Evolutionary conservation across 2,888 invertebrate species (phyloP).

Genomic region (Tryphoninae sp.): DNA sequence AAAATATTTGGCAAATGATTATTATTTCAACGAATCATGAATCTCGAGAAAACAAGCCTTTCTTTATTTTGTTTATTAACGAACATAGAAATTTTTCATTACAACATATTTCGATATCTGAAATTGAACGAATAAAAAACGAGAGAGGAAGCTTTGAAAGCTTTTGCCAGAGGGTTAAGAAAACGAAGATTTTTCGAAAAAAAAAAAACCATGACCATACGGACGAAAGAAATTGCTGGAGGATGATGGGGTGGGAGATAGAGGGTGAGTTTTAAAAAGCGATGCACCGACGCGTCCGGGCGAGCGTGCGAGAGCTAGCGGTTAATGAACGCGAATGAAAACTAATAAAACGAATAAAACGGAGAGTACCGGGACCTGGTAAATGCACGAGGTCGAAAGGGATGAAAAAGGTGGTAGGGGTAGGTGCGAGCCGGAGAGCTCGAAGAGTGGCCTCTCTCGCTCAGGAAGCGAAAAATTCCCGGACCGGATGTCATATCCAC

Average conservation of each 20-base stretch:
- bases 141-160: not conserved
- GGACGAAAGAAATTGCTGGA: not conserved
- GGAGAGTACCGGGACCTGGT: constrained; percentile 26
- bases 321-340: constrained; percentile 55
- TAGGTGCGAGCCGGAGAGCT: constrained; percentile 12
- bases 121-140: not conserved
- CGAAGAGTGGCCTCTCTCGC: constrained; percentile 39
- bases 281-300: constrained; percentile 14
- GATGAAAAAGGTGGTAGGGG: not conserved
- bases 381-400: constrained; percentile 12
- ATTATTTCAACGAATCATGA: too few species aligned
- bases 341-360: constrained; percentile 51
- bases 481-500: constrained; percentile 63
- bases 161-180: not conserved
- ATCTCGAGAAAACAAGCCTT: too few species aligned
- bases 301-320: constrained; percentile 25
- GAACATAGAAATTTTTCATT: not conserved
- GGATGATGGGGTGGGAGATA: not conserved
- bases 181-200: not conserved
- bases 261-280: constrained; percentile 6
- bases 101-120: not conserved
- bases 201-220: not conserved
- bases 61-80: not conserved
- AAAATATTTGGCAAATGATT: too few species aligned
- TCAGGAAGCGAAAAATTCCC: constrained; percentile 56